Percentiles rank a stretch among this genome's conserved stretches.
phyloP scores from a whole-genome alignment of 2,113 vertebrate genomes.

The Hippolais icterina region DNA sequence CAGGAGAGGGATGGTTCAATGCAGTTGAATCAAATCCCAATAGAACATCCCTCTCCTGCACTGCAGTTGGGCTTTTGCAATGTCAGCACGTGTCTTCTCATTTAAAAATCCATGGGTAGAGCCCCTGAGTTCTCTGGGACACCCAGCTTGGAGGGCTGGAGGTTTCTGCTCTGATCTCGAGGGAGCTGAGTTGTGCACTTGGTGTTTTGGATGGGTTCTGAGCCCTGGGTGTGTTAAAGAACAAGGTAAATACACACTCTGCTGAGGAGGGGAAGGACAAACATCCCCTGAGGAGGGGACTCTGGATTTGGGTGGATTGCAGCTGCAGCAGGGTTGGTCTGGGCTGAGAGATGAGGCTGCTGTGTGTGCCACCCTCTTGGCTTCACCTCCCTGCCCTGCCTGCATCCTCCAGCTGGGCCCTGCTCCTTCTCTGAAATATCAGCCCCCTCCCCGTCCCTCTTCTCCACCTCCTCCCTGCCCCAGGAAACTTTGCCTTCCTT shows the following conservation, averaged over 20 bases:
- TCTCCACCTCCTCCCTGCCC: conserved; percentile 12
- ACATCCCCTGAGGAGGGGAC: background rate
- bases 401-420: background rate
- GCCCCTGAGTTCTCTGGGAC: background rate
- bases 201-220: background rate
- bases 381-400: background rate
- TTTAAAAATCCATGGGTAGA: background rate
- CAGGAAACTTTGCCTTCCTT: too few species aligned
- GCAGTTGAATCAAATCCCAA: too few species aligned
- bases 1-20: background rate
- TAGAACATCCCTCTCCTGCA: too few species aligned
- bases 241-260: background rate
- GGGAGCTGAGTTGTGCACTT: background rate
- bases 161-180: background rate
- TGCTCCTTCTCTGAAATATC: background rate
- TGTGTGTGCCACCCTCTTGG: background rate
- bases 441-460: background rate
- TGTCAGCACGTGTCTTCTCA: background rate
- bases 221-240: background rate
- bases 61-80: background rate
- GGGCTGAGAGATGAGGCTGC: background rate
- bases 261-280: background rate
- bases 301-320: background rate
- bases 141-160: background rate
- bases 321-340: background rate